Base-by-base conservation (phyloP, 2,113 vertebrate species). In the Tragulus kanchil region DNA sequence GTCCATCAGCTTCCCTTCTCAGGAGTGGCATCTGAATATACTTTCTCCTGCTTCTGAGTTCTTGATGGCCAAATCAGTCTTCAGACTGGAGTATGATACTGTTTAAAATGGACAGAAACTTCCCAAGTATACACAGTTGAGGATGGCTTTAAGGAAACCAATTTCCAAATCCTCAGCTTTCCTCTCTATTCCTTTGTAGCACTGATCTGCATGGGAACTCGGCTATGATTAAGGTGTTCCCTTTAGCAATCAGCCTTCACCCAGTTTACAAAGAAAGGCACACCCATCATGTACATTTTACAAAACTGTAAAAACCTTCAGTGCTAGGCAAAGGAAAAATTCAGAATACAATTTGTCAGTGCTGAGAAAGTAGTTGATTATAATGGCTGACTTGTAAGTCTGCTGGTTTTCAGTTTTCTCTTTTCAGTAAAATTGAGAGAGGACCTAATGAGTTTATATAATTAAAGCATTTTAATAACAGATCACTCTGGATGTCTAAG, bases 341-440 rank as follows among this genome's bases (percentile, higher is more conserved):
- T 78, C 7, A 71, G 91, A 84, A 84, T 88, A 84, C 73, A 56
- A 26, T 62, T 36, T 36, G 12, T 77, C 64, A 94, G 85, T 69
- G 13, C 21, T 77, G 56, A 85, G 84, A 93, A 62, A 77, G 62
- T 17, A 25, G 69, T 61, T 26, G 31, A 71, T 81, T 65, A 2
- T 75, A 65, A 50, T 73, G n/a, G 85, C 4, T 54, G 21, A 84
- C 31, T 19, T 95, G 16, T 17, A 86, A 84, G 56, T 79, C 19
- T 62, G 28, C 17, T 89, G 15, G 31, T 85, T 91, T 96, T 85
- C 28, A 67, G 23, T 54, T 17, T 83, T 86, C 90, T 77, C 23
- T 36, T 93, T 90, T 87, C 12, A 67, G 36, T 95, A 95, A 81
- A 96, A 81, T 85, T 85, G n/a, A 94, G 50, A 95, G 19, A 82